Evolutionary conservation across 2,888 invertebrate genomes (phyloP).

Genomic region (Leptinotarsa tumamoca): DNA sequence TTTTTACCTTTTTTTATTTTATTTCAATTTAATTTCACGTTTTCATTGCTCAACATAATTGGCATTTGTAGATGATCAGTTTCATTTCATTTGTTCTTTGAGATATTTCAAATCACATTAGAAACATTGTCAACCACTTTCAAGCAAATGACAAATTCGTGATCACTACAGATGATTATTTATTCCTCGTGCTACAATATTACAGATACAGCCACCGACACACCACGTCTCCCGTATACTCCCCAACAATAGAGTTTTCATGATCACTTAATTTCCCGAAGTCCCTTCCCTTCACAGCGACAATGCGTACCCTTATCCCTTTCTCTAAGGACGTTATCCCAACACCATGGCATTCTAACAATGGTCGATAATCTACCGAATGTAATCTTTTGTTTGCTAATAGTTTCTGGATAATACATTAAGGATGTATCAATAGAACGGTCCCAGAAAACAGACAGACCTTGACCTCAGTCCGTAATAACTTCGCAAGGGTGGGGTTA

Average conservation of each 20-base stretch:
- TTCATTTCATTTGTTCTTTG: too few relatives aligned
- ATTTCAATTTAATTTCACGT: too few relatives aligned
- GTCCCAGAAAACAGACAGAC: conserved; percentile 21
- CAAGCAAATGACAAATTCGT: too few relatives aligned
- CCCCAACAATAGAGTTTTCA: background rate
- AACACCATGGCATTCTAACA: conserved; percentile 32
- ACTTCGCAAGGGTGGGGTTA: conserved; percentile 31
- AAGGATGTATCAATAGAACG: conserved; percentile 30
- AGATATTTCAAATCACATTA: too few relatives aligned
- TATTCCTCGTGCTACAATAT: background rate
- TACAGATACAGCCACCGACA: background rate
- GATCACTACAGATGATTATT: too few relatives aligned
- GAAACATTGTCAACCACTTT: too few relatives aligned
- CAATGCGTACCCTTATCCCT: conserved; percentile 33
- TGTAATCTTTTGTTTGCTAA: conserved; percentile 38
- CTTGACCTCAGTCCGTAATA: conserved; percentile 34
- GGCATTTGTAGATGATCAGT: too few relatives aligned
- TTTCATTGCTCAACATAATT: too few relatives aligned
- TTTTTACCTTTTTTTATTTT: too few relatives aligned
- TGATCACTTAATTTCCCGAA: conserved; percentile 15
- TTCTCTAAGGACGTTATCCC: conserved; percentile 38
- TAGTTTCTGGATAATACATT: conserved; percentile 36
- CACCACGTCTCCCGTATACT: background rate
- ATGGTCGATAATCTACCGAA: conserved; percentile 37
- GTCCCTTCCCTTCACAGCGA: conserved; percentile 5